A percentile compares a stretch with the other conserved stretches of the same genome.
phyloP scores from a whole-genome alignment of 1,140 invertebrate genomes.

The Caerostris darwini region DNA sequence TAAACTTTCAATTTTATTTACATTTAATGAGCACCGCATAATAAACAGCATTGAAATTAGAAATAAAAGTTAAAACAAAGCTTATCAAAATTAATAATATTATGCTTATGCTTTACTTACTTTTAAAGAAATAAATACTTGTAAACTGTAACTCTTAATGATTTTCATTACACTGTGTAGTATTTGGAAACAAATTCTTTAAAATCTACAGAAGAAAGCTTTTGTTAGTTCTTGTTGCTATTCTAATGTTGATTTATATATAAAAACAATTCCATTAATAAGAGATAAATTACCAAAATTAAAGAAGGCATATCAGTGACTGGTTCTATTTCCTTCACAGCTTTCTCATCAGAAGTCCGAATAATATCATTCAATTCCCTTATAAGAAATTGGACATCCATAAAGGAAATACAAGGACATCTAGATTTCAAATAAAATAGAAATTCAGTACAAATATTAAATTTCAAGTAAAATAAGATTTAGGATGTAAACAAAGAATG shows the following conservation, averaged over 20 bases:
- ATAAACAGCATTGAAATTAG: too few relatives aligned
- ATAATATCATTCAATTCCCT: background rate
- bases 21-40: too few relatives aligned
- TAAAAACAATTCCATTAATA: background rate
- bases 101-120: background rate
- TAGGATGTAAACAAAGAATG: too few relatives aligned
- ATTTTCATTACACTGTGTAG: background rate
- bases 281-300: background rate
- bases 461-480: too few relatives aligned
- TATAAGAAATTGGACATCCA: background rate
- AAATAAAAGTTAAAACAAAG: too few relatives aligned
- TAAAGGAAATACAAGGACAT: slow-evolving; percentile 7
- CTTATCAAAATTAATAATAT: too few relatives aligned
- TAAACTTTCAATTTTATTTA: too few relatives aligned
- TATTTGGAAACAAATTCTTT: background rate
- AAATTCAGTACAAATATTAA: background rate
- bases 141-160: background rate
- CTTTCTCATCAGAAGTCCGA: slow-evolving; percentile 6
- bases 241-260: background rate
- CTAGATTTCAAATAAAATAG: background rate
- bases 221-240: background rate
- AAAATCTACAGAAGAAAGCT: background rate
- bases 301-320: slow-evolving; percentile 30
- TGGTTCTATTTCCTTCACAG: background rate
- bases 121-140: background rate